A percentile compares a stretch with the other conserved stretches of the same genome.
phyloP scores from a whole-genome alignment of 2,888 invertebrate genomes.

The Harpagoxenus sublaevis region DNA sequence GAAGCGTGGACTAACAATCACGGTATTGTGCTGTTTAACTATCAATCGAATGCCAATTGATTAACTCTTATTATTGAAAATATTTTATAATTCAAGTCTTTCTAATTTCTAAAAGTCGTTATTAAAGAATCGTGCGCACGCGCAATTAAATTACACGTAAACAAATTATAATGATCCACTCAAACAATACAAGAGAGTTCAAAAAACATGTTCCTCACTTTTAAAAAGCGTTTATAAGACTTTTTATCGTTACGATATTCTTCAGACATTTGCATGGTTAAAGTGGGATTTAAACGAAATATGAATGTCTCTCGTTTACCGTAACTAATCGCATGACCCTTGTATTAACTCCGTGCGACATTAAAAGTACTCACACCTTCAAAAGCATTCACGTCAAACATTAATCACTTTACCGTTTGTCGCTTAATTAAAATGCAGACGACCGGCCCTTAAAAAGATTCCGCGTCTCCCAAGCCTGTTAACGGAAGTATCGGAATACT shows the following conservation, averaged over 20 bases:
- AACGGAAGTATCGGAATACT: conserved; percentile 34
- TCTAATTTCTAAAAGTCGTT: neutral
- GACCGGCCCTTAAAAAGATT: conserved; percentile 21
- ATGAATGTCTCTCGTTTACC: neutral
- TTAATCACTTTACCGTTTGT: conserved; percentile 38
- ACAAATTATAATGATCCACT: neutral
- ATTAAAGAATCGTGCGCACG: neutral
- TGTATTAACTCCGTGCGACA: neutral
- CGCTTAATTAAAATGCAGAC: conserved; percentile 45
- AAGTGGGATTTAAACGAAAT: neutral
- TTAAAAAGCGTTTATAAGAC: neutral
- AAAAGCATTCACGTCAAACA: conserved; percentile 14
- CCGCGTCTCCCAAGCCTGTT: conserved; percentile 30
- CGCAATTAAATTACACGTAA: neutral
- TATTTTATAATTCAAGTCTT: neutral
- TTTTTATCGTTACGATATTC: neutral
- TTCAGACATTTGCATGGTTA: neutral
- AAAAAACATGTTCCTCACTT: neutral
- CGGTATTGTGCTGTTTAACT: conserved; percentile 18
- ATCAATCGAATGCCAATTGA: conserved; percentile 39
- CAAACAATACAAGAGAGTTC: neutral
- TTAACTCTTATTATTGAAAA: neutral
- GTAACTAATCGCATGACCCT: neutral
- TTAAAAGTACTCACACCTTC: neutral
- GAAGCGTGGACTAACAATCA: conserved; percentile 37